Evolutionary conservation across 2,113 vertebrate genomes (phyloP).

Genomic region (Aptenodytes forsteri): DNA sequence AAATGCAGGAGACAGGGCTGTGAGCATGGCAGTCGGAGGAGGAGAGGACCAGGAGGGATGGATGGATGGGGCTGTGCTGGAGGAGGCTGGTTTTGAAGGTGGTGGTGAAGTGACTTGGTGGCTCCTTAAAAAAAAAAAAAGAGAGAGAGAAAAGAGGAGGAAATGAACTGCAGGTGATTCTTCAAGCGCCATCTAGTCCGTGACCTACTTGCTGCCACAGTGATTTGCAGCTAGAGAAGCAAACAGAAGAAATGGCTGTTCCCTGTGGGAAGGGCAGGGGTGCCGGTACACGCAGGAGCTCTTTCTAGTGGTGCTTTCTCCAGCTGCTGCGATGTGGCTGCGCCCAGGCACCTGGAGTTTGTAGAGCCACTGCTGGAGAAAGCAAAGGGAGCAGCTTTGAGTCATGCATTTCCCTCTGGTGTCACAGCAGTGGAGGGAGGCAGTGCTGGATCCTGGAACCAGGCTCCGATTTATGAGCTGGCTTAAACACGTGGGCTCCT

Average conservation of each 20-base stretch:
- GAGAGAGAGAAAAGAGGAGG: neutral
- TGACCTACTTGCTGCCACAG: neutral
- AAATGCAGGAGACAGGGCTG: neutral
- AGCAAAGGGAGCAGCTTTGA: neutral
- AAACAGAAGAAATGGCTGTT: neutral
- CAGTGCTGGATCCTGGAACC: neutral
- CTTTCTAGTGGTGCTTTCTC: neutral
- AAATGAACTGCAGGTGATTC: neutral
- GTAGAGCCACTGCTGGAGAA: neutral
- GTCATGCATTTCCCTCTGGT: neutral
- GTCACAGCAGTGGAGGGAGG: neutral
- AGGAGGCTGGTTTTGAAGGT: neutral
- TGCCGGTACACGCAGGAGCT: neutral
- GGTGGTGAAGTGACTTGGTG: neutral
- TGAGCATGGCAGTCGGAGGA: neutral
- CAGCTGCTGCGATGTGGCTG: neutral
- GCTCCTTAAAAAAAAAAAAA: neutral
- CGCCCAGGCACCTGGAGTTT: accelerated
- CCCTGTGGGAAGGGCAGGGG: neutral
- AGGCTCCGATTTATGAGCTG: neutral
- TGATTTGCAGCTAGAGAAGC: neutral
- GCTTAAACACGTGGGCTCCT: neutral
- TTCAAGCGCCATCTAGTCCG: accelerated
- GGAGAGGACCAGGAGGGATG: neutral
- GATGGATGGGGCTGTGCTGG: neutral